A percentile compares a stretch with the other conserved stretches of the same genome.
Conservation (phyloP, 1,140 invertebrate genomes). For the Leptopilina clavipes region DNA sequence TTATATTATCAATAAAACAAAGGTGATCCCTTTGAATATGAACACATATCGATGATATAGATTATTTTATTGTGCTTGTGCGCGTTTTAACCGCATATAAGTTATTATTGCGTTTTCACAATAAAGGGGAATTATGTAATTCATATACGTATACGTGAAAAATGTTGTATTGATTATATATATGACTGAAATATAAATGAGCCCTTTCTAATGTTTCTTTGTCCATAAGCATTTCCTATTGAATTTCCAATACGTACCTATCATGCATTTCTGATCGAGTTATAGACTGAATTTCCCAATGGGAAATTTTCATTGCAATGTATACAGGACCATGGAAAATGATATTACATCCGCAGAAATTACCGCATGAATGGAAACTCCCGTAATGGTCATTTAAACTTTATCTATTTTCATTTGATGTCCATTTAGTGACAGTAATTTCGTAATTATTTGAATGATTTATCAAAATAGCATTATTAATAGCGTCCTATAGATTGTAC, state of each 20-base stretch:
- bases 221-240: constrained; percentile 17
- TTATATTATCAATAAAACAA: too few relatives aligned
- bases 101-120: too few relatives aligned
- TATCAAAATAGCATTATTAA: neutral
- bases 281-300: constrained; percentile 23
- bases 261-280: constrained; percentile 13
- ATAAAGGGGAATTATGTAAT: neutral
- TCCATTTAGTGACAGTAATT: neutral
- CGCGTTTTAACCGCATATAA: too few relatives aligned
- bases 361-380: constrained; percentile 15
- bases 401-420: constrained; percentile 11
- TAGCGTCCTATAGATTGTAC: neutral
- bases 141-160: neutral
- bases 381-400: constrained; percentile 10
- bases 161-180: constrained; percentile 1
- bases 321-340: neutral
- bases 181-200: neutral
- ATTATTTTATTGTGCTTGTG: too few relatives aligned
- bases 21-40: too few relatives aligned
- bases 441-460: neutral
- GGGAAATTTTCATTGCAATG: constrained; percentile 29
- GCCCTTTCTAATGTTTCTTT: constrained; percentile 4
- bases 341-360: constrained; percentile 13
- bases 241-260: constrained; percentile 8
- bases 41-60: too few relatives aligned